Percentiles rank a stretch among this genome's conserved stretches.
These are phyloP conservation scores for Philopedon plagiatum DNA, from an alignment of 2,888 invertebrate genomes.

Conservation along the genomic window DNA sequence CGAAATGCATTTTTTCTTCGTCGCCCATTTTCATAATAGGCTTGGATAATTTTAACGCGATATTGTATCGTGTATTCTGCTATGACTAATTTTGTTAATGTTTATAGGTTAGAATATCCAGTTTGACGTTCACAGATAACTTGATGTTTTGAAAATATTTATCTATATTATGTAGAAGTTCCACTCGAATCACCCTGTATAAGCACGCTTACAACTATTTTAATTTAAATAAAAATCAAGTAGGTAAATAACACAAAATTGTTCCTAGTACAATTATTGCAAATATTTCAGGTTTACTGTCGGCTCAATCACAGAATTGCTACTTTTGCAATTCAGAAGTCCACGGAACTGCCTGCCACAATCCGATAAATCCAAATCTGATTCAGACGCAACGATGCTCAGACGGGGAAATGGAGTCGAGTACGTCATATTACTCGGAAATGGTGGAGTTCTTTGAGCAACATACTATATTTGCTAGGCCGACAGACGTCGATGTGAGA, in stretches of 20 bases:
- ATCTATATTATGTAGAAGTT: too few relatives aligned
- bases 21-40: too few relatives aligned
- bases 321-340: conserved; percentile 12
- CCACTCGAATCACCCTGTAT: too few relatives aligned
- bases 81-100: too few relatives aligned
- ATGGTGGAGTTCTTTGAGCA: neutral
- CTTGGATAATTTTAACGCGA: too few relatives aligned
- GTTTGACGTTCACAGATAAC: too few relatives aligned
- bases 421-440: neutral
- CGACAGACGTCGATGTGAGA: neutral
- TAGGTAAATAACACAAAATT: neutral
- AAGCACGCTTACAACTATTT: too few relatives aligned
- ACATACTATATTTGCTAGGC: neutral
- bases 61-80: neutral
- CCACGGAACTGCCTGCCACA: neutral
- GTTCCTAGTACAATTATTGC: too few relatives aligned
- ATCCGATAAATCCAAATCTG: neutral
- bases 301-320: neutral
- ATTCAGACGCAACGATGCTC: neutral
- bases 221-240: too few relatives aligned
- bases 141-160: too few relatives aligned
- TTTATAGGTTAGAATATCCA: too few relatives aligned
- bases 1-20: too few relatives aligned
- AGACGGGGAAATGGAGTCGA: neutral
- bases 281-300: neutral